phyloP scores from a whole-genome alignment of 2,113 vertebrate genomes.

The Willisornis vidua region DNA sequence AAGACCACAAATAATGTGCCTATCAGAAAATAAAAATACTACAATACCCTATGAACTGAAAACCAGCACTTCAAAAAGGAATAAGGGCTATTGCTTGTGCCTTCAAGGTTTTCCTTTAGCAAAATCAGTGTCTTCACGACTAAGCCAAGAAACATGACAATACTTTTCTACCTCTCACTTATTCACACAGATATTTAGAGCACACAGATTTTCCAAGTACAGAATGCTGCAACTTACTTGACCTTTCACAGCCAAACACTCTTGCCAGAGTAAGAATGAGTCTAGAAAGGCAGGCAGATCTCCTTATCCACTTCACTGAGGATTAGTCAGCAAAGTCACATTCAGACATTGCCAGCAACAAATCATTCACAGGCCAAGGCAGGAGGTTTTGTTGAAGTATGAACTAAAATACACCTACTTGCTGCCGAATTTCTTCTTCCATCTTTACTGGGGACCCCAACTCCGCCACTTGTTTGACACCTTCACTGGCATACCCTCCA shows the following conservation, averaged over 20 bases:
- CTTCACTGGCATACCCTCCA: conserved; percentile 90
- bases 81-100: background rate
- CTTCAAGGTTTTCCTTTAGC: background rate
- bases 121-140: background rate
- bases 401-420: conserved; percentile 78
- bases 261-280: background rate
- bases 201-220: background rate
- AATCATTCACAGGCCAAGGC: background rate
- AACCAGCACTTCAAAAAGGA: background rate
- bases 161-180: background rate
- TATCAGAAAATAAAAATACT: background rate
- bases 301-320: background rate
- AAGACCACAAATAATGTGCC: background rate
- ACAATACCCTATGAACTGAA: background rate
- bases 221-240: background rate
- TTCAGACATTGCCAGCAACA: background rate
- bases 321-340: background rate
- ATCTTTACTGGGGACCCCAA: conserved; percentile 97
- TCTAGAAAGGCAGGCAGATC: background rate
- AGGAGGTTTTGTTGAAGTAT: background rate
- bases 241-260: background rate
- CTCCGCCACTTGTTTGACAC: conserved; percentile 94
- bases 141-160: background rate
- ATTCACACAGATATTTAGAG: background rate
- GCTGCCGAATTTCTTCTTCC: conserved; percentile 98